Evolutionary conservation across 2,797 vertebrate species (phyloP).

Genomic region (Alca torda): DNA sequence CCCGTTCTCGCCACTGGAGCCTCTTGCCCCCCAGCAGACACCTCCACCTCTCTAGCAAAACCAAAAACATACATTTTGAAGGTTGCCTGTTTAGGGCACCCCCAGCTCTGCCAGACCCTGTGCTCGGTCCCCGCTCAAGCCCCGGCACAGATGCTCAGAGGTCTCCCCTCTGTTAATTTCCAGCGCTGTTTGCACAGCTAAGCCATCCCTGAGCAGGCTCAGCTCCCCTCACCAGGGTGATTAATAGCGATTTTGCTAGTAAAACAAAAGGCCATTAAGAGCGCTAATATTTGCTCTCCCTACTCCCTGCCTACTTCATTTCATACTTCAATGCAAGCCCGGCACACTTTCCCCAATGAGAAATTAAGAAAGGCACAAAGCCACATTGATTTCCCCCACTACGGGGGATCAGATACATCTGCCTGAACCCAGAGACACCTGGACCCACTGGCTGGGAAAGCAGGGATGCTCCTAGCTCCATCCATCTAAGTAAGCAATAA

Average conservation of each 20-base stretch:
- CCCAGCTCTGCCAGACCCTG: rapidly evolving
- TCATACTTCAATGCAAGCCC: background rate
- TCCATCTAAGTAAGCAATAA: background rate
- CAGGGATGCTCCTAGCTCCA: background rate
- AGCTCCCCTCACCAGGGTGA: background rate
- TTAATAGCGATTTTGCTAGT: slow-evolving; percentile 19
- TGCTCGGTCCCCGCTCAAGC: too few species aligned
- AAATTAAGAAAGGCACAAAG: background rate
- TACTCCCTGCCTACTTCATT: slow-evolving; percentile 44
- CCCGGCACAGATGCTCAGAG: rapidly evolving
- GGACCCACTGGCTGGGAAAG: background rate
- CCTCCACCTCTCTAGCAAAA: background rate
- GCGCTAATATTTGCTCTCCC: slow-evolving; percentile 47
- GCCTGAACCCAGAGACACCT: background rate
- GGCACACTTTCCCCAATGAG: background rate
- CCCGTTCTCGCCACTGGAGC: background rate
- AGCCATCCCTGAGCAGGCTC: background rate
- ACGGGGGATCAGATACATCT: rapidly evolving
- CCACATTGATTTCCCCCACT: background rate
- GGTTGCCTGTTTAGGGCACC: too few species aligned
- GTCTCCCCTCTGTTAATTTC: background rate
- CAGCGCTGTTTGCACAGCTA: background rate
- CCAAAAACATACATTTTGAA: background rate
- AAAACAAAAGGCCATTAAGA: slow-evolving; percentile 61
- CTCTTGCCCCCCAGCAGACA: background rate